phyloP scores from a whole-genome alignment of 2,797 vertebrate species.

The Menidia menidia region DNA sequence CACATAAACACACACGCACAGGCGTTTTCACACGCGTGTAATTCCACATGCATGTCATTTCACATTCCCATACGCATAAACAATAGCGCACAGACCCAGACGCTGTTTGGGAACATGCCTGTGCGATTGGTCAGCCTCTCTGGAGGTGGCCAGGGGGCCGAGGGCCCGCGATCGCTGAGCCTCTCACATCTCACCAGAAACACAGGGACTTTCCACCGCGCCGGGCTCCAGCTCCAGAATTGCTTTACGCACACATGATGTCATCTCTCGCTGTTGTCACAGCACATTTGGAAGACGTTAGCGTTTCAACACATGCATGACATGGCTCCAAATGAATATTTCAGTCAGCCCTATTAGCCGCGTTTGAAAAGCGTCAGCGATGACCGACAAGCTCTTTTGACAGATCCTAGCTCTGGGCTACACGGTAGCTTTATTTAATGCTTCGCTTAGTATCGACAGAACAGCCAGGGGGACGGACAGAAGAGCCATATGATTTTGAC shows the following conservation, averaged over 20 bases:
- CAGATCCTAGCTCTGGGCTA: neutral
- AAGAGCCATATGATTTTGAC: constrained; percentile 61
- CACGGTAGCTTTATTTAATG: constrained; percentile 22
- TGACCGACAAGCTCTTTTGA: constrained; percentile 7
- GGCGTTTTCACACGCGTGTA: neutral
- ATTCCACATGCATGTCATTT: neutral
- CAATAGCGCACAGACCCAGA: constrained; percentile 4
- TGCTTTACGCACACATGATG: constrained; percentile 72
- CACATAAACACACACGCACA: constrained; percentile 6
- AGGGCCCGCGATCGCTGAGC: constrained; percentile 15
- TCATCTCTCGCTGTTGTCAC: constrained; percentile 67
- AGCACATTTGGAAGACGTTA: constrained; percentile 78
- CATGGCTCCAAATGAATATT: constrained; percentile 35
- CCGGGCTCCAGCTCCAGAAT: constrained; percentile 44
- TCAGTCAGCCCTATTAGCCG: constrained; percentile 10
- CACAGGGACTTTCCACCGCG: constrained; percentile 75
- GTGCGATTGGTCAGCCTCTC: constrained; percentile 57
- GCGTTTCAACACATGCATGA: constrained; percentile 53
- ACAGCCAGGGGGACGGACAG: constrained; percentile 40
- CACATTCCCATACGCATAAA: constrained; percentile 13
- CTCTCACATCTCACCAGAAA: constrained; percentile 58
- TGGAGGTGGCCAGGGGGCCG: constrained; percentile 58
- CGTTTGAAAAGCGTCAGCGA: constrained; percentile 18
- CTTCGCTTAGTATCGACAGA: constrained; percentile 27
- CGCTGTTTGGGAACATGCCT: constrained; percentile 61